phyloP scores from a whole-genome alignment of 2,113 vertebrate species.

The Pangasianodon gigas region DNA sequence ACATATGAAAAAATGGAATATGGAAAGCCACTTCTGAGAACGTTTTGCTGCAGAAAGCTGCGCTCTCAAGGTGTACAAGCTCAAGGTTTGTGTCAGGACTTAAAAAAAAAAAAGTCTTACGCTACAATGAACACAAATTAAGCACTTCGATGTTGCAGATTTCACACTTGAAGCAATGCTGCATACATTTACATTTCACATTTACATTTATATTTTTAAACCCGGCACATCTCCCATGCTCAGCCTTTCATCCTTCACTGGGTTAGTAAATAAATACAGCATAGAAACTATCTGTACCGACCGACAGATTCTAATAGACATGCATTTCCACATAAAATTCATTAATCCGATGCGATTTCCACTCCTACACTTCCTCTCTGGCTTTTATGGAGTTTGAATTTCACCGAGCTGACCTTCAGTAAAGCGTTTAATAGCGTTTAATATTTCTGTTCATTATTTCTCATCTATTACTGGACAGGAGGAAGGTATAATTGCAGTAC shows the following conservation, averaged over 20 bases:
- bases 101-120: not conserved
- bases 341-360: not conserved
- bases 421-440: not conserved
- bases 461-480: not conserved
- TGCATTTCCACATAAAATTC: not conserved
- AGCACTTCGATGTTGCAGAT: not conserved
- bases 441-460: not conserved
- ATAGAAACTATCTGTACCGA: not conserved
- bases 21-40: not conserved
- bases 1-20: not conserved
- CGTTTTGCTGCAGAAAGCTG: not conserved
- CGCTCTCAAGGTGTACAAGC: not conserved
- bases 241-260: not conserved
- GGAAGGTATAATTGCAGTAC: not conserved
- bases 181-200: not conserved
- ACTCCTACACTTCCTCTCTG: not conserved
- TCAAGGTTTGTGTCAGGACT: not conserved
- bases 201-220: not conserved
- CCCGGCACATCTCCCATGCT: not conserved
- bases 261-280: not conserved
- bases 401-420: not conserved
- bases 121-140: not conserved
- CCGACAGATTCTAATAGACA: not conserved
- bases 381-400: not conserved
- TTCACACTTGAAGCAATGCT: not conserved